phyloP scores from a whole-genome alignment of 2,888 invertebrate genomes.

The Monochamus alternatus region DNA sequence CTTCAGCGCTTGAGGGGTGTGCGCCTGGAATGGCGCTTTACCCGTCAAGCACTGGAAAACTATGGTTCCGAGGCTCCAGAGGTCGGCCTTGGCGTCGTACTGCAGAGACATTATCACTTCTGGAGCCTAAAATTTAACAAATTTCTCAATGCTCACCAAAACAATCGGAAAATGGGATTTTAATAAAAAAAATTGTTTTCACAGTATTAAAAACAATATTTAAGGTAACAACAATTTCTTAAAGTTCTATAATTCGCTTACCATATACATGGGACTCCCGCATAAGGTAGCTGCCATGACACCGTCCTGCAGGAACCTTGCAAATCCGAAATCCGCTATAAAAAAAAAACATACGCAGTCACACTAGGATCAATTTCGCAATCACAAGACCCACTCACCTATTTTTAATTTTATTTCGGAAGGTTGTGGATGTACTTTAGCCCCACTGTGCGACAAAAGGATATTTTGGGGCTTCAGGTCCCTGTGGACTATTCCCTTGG shows the following conservation, averaged over 20 bases:
- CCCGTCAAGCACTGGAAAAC: conserved; percentile 93
- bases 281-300: conserved; percentile 99
- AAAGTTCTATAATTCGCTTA: conserved; percentile 70
- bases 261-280: conserved; percentile 99
- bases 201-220: too few species aligned
- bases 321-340: conserved; percentile 98
- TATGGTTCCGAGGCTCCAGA: conserved; percentile 99
- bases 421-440: conserved; percentile 80
- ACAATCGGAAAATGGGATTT: too few species aligned
- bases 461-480: conserved; percentile 99
- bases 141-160: too few species aligned
- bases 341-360: conserved; percentile 7
- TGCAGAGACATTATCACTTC: conserved; percentile 99
- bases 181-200: too few species aligned
- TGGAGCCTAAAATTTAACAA: conserved; percentile 80
- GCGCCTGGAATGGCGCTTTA: conserved; percentile 98
- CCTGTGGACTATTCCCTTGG: conserved; percentile 98
- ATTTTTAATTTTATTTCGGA: conserved; percentile 95
- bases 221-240: too few species aligned
- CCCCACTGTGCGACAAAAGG: conserved; percentile 88
- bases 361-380: background rate
- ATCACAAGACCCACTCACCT: conserved; percentile 74
- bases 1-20: conserved; percentile 97
- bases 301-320: conserved; percentile 97
- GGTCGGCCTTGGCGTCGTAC: conserved; percentile 98